phyloP scores from a whole-genome alignment of 2,888 invertebrate genomes.

The Drosophila maculinotata region DNA sequence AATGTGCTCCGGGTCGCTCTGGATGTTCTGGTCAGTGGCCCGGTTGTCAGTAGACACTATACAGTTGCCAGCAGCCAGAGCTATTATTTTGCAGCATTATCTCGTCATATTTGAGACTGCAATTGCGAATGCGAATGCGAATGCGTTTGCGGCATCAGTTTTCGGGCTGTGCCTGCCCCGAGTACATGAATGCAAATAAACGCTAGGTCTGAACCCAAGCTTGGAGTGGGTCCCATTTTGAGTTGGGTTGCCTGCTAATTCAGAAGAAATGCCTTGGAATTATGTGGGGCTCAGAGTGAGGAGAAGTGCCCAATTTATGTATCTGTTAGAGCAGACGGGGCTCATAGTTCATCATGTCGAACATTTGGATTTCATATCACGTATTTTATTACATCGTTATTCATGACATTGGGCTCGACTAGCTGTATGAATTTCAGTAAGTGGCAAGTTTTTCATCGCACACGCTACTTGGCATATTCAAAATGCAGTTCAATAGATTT shows the following conservation, averaged over 20 bases:
- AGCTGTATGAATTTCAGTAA: slow-evolving; percentile 51
- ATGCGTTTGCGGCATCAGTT: slow-evolving; percentile 17
- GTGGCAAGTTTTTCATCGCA: slow-evolving; percentile 53
- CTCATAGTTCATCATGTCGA: slow-evolving; percentile 71
- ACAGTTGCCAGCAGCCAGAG: slow-evolving; percentile 18
- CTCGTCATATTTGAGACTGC: slow-evolving; percentile 57
- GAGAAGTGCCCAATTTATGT: slow-evolving; percentile 27
- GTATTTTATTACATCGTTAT: slow-evolving; percentile 81
- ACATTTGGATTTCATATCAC: slow-evolving; percentile 73
- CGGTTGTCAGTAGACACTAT: slow-evolving; percentile 18
- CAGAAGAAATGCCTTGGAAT: slow-evolving; percentile 52
- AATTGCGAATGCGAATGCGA: slow-evolving; percentile 31
- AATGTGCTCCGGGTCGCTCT: slow-evolving; percentile 15
- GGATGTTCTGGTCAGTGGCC: slow-evolving; percentile 16
- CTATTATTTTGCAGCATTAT: slow-evolving; percentile 62
- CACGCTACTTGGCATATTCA: slow-evolving; percentile 57
- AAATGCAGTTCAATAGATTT: slow-evolving; percentile 78
- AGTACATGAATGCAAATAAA: slow-evolving; percentile 56
- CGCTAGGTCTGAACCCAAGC: slow-evolving; percentile 7
- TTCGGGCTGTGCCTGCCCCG: slow-evolving; percentile 10
- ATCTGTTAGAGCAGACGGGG: slow-evolving; percentile 17
- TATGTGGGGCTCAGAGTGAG: slow-evolving; percentile 27
- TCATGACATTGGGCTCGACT: slow-evolving; percentile 64
- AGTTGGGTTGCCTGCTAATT: slow-evolving; percentile 63
- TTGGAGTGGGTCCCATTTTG: slow-evolving; percentile 15